These are phyloP conservation scores for Linyphia triangularis DNA, from an alignment of 2,888 invertebrate species.

Conservation along the genomic window DNA sequence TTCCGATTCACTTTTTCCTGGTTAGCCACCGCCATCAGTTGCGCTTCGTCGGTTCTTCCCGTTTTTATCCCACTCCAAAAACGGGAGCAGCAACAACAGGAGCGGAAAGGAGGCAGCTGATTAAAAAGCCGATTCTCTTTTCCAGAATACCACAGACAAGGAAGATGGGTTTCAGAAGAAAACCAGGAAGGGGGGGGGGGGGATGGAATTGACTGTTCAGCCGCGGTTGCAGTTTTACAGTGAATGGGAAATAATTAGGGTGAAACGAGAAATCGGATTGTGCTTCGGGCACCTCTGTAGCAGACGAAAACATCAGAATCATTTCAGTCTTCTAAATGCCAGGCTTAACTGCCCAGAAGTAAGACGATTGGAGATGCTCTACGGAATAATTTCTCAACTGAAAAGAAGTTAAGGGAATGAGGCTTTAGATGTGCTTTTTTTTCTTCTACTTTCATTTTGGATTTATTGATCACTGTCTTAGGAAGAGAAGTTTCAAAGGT, in stretches of 20 bases:
- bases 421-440: no score
- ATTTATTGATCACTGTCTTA: no score
- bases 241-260: constrained; percentile 52
- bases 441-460: no score
- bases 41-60: not conserved
- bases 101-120: constrained; percentile 31
- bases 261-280: constrained; percentile 40
- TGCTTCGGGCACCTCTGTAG: constrained; percentile 32
- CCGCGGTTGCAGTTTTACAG: constrained; percentile 41
- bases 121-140: constrained; percentile 43
- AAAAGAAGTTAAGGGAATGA: no score
- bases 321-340: constrained; percentile 35
- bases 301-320: constrained; percentile 35
- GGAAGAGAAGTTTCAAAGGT: no score
- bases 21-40: constrained; percentile 7
- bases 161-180: not conserved
- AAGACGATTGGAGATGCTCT: constrained; percentile 10
- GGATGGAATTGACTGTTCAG: constrained; percentile 4
- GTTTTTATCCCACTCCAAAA: constrained; percentile 9
- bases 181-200: no score
- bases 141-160: no score
- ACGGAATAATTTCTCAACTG: no score
- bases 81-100: not conserved
- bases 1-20: not conserved
- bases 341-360: constrained; percentile 34